Conservation (phyloP, 2,113 vertebrate genomes). For the Rostratula benghalensis region DNA sequence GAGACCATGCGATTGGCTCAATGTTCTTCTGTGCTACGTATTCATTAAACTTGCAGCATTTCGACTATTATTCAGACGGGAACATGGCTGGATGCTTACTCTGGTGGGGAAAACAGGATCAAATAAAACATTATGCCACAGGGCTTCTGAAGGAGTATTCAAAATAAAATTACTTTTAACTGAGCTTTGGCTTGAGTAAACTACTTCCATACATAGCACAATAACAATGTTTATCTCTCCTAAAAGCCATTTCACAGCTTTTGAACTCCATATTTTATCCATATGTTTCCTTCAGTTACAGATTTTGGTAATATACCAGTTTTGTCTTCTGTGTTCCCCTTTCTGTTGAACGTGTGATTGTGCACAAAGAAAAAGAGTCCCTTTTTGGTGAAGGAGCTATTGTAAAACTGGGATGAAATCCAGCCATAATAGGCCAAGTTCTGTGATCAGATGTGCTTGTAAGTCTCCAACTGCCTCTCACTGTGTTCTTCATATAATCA, state of each 20-base stretch:
- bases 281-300: neutral
- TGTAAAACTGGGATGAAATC: conserved; percentile 24
- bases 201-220: neutral
- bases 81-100: too few species aligned
- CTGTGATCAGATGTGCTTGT: conserved; percentile 23
- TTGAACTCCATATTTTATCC: neutral
- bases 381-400: neutral
- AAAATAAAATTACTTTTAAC: neutral
- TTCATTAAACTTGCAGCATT: neutral
- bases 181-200: neutral
- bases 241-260: neutral
- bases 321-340: neutral
- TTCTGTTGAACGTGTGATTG: neutral
- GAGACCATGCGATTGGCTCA: rapidly evolving
- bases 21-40: neutral
- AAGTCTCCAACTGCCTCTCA: conserved; percentile 37
- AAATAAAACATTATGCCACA: too few species aligned
- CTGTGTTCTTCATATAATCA: neutral
- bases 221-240: neutral
- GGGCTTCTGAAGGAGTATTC: neutral
- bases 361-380: neutral
- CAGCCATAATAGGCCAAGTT: neutral
- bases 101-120: too few species aligned
- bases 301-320: neutral
- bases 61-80: too few species aligned